Conservation (phyloP, 1,140 invertebrate species). For the Mactra quadrangularis region DNA sequence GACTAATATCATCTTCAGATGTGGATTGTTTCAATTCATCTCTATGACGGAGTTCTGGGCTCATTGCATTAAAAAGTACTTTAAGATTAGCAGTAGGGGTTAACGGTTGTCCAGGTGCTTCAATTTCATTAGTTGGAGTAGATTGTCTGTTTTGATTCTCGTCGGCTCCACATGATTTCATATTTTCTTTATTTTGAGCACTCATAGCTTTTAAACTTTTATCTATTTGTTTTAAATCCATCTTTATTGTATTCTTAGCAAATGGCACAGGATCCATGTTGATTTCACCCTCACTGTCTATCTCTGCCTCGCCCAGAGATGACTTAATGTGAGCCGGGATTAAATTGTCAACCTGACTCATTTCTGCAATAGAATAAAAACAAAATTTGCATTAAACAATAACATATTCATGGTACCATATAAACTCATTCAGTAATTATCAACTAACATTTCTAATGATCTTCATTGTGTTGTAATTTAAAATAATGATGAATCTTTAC, state of each 20-base stretch:
- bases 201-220: slow-evolving; percentile 57
- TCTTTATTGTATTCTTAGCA: slow-evolving; percentile 56
- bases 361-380: slow-evolving; percentile 34
- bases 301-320: slow-evolving; percentile 47
- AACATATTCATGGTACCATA: no score
- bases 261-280: slow-evolving; percentile 59
- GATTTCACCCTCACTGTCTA: slow-evolving; percentile 56
- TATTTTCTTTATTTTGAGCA: slow-evolving; percentile 60
- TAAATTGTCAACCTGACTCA: slow-evolving; percentile 58
- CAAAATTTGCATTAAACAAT: no score
- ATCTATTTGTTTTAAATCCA: slow-evolving; percentile 60
- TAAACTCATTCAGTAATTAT: no score
- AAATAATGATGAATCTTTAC: no score
- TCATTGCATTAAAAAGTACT: slow-evolving; percentile 82
- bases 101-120: slow-evolving; percentile 71
- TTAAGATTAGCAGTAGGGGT: slow-evolving; percentile 84
- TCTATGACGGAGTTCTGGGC: slow-evolving; percentile 81
- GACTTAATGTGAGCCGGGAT: slow-evolving; percentile 57
- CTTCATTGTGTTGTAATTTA: no score
- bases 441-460: no score
- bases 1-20: slow-evolving; percentile 58
- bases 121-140: slow-evolving; percentile 60
- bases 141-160: slow-evolving; percentile 58
- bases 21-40: slow-evolving; percentile 64
- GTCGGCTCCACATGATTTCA: slow-evolving; percentile 34